A percentile compares a stretch with the other conserved stretches of the same genome.
Evolutionary conservation across 2,797 vertebrate species (phyloP).

Genomic region (Protonibea diacanthus): DNA sequence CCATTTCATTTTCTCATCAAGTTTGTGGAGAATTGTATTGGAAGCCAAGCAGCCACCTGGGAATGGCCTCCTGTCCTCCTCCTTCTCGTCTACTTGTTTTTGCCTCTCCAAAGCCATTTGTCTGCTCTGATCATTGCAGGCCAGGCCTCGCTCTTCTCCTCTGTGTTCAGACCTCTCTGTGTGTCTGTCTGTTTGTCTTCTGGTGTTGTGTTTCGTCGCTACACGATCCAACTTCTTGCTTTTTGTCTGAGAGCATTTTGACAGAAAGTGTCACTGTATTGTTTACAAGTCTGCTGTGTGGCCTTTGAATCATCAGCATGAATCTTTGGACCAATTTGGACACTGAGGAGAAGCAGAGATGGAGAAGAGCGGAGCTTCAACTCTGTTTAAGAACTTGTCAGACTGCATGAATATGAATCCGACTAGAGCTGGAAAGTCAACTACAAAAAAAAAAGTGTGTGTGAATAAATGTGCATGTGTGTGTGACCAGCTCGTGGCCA

Average conservation of each 20-base stretch:
- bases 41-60: slow-evolving; percentile 77
- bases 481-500: slow-evolving; percentile 55
- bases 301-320: slow-evolving; percentile 12
- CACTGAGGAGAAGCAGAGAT: neutral
- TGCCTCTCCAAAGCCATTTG: slow-evolving; percentile 59
- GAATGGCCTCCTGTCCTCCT: slow-evolving; percentile 62
- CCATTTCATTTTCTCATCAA: slow-evolving; percentile 75
- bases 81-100: slow-evolving; percentile 56
- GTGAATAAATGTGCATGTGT: slow-evolving; percentile 20
- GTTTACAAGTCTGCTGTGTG: slow-evolving; percentile 10
- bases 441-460: neutral
- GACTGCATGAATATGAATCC: slow-evolving; percentile 39
- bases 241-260: slow-evolving; percentile 11
- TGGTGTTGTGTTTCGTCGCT: neutral
- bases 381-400: slow-evolving; percentile 38
- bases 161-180: neutral
- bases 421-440: slow-evolving; percentile 45
- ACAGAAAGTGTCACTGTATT: slow-evolving; percentile 3
- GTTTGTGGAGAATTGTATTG: slow-evolving; percentile 71
- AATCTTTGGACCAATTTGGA: neutral
- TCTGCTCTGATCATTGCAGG: neutral
- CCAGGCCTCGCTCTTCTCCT: neutral
- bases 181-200: neutral
- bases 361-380: slow-evolving; percentile 18
- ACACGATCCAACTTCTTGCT: neutral